Evolutionary conservation across 30 jellyfish, hydroid and myxozoan species (phyloP).

Genomic region (Kudoa iwatai): DNA sequence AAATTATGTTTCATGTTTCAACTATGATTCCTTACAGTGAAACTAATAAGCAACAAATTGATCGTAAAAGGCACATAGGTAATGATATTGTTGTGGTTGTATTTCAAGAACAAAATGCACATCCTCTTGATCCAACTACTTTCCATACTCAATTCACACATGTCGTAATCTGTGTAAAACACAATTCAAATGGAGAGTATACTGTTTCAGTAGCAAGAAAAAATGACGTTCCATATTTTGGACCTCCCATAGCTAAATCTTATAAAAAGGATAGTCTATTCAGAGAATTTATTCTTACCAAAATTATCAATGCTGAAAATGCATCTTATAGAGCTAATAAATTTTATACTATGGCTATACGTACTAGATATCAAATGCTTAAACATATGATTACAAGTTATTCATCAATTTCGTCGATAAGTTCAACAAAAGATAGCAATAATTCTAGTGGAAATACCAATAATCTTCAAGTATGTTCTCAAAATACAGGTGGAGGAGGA

Average conservation of each 20-base stretch:
- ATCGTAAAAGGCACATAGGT: constrained; percentile 67
- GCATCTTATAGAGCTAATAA: constrained; percentile 77
- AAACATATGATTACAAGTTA: constrained; percentile 47
- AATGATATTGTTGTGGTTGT: constrained; percentile 86
- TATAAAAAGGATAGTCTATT: constrained; percentile 17
- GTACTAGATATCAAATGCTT: constrained; percentile 40
- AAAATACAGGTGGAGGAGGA: no score
- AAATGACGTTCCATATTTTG: constrained; percentile 59
- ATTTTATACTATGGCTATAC: constrained; percentile 41
- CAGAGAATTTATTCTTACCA: constrained; percentile 27
- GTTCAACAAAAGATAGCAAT: no score
- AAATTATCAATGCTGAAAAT: constrained; percentile 62
- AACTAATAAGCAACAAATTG: constrained; percentile 55
- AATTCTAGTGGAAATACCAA: no score
- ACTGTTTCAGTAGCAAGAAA: constrained; percentile 68
- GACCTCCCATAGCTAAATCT: constrained; percentile 72
- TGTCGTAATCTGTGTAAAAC: constrained; percentile 65
- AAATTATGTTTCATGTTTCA: constrained; percentile 80
- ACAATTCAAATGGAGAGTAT: constrained; percentile 4
- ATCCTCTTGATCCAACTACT: constrained; percentile 55
- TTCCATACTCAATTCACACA: constrained; percentile 73
- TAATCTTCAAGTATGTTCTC: no score
- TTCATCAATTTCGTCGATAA: no score
- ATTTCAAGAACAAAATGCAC: constrained; percentile 85
- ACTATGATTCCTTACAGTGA: constrained; percentile 72